phyloP scores from a whole-genome alignment of 2,113 vertebrate species.

The Scomber colias region DNA sequence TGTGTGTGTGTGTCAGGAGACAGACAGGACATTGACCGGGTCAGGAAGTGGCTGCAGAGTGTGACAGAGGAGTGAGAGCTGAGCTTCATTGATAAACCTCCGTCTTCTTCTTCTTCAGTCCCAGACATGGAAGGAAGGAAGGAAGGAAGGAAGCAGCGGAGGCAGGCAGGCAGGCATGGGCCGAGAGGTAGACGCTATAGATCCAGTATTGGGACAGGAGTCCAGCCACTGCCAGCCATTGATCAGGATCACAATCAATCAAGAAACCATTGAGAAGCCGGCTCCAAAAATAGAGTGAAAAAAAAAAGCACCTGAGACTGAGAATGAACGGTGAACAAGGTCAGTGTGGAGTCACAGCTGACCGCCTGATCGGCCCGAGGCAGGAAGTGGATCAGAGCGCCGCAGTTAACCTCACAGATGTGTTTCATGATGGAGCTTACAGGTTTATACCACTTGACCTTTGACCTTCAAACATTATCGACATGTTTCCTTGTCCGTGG shows the following conservation, averaged over 20 bases:
- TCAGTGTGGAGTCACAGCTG: constrained; percentile 53
- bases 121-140: constrained; percentile 40
- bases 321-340: constrained; percentile 38
- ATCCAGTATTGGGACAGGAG: constrained; percentile 75
- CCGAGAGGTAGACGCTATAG: constrained; percentile 59
- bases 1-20: constrained; percentile 47
- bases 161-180: constrained; percentile 58
- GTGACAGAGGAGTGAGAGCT: constrained; percentile 59
- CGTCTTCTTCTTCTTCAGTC: constrained; percentile 7
- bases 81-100: constrained; percentile 70
- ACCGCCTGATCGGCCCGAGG: constrained; percentile 4
- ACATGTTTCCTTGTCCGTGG: constrained; percentile 48
- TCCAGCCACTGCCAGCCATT: constrained; percentile 79
- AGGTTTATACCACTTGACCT: constrained; percentile 53
- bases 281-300: constrained; percentile 78
- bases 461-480: constrained; percentile 48
- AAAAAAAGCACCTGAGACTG: constrained; percentile 59
- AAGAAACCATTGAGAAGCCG: constrained; percentile 75
- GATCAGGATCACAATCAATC: constrained; percentile 82
- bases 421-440: constrained; percentile 37
- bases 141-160: constrained; percentile 48
- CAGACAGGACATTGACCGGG: constrained; percentile 79
- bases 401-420: constrained; percentile 28
- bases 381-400: constrained; percentile 45
- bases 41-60: constrained; percentile 72